Conservation (phyloP, 2,797 vertebrate species). For the Ctenochaetus hawaiiensis region DNA sequence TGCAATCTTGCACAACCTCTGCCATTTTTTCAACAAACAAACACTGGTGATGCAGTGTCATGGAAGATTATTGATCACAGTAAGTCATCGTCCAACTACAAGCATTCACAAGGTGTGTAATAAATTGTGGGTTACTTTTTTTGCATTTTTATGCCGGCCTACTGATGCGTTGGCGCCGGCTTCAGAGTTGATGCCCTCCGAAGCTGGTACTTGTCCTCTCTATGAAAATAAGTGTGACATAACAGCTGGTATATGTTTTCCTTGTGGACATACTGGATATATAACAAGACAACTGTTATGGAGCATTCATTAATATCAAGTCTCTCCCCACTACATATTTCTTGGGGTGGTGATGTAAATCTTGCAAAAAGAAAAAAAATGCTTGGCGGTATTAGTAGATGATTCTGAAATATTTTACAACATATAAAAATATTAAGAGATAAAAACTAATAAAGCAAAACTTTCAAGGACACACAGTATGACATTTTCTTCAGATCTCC, state of each 20-base stretch:
- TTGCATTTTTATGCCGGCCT: slow-evolving; percentile 80
- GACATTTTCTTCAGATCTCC: too few relatives aligned
- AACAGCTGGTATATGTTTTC: slow-evolving; percentile 62
- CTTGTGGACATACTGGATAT: slow-evolving; percentile 39
- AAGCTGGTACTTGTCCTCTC: slow-evolving; percentile 80
- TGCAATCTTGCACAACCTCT: slow-evolving; percentile 6
- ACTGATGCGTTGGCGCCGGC: slow-evolving; percentile 77
- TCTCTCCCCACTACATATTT: slow-evolving; percentile 34
- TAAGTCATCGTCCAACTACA: slow-evolving; percentile 68
- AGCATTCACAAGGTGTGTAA: slow-evolving; percentile 73
- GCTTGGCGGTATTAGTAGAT: neutral
- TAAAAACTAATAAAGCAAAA: too few relatives aligned
- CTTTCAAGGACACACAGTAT: too few relatives aligned
- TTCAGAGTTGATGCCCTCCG: slow-evolving; percentile 77
- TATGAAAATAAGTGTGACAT: slow-evolving; percentile 82
- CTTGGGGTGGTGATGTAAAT: neutral
- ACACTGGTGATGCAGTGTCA: slow-evolving; percentile 33
- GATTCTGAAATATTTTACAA: neutral
- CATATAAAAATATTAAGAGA: neutral
- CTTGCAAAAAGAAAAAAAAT: neutral
- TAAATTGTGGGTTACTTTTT: slow-evolving; percentile 82
- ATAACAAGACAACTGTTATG: slow-evolving; percentile 46
- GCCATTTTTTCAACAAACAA: slow-evolving; percentile 20
- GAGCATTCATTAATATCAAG: slow-evolving; percentile 40
- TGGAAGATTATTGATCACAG: slow-evolving; percentile 48